Evolutionary conservation across 1,140 invertebrate species (phyloP).

Genomic region (Holotrichia oblita): DNA sequence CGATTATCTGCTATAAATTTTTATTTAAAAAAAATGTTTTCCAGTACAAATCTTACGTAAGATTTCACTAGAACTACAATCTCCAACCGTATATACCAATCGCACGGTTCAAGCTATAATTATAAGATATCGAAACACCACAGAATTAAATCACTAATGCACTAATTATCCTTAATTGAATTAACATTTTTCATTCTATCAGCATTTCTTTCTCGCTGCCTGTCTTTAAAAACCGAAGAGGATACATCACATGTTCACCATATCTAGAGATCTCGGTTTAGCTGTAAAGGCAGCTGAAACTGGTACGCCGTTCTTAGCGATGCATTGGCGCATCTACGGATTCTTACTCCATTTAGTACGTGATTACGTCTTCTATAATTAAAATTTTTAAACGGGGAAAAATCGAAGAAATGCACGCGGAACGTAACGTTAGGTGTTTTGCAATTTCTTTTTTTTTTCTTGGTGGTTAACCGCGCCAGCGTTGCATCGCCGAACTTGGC

Average conservation of each 20-base stretch:
- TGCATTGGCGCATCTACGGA: neutral
- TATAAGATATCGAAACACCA: neutral
- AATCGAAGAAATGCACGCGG: neutral
- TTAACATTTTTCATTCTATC: neutral
- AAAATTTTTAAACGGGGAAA: neutral
- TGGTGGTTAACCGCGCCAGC: neutral
- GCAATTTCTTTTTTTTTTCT: neutral
- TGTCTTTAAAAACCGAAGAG: neutral
- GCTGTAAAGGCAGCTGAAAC: neutral
- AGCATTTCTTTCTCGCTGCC: neutral
- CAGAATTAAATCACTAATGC: neutral
- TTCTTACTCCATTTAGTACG: slow-evolving; percentile 12
- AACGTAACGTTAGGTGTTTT: neutral
- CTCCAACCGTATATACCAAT: too few species aligned
- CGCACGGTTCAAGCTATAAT: neutral
- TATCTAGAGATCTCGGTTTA: neutral
- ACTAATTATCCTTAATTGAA: slow-evolving; percentile 9
- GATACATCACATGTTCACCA: neutral
- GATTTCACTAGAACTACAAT: too few species aligned
- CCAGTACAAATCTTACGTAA: too few species aligned
- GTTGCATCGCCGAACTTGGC: neutral
- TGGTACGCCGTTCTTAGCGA: neutral
- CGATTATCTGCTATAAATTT: too few species aligned
- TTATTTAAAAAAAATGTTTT: too few species aligned
- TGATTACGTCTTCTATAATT: slow-evolving; percentile 8